A percentile compares a stretch with the other conserved stretches of the same genome.
Evolutionary conservation across 2,113 vertebrate genomes (phyloP).

Genomic region (Ploceus nigricollis): DNA sequence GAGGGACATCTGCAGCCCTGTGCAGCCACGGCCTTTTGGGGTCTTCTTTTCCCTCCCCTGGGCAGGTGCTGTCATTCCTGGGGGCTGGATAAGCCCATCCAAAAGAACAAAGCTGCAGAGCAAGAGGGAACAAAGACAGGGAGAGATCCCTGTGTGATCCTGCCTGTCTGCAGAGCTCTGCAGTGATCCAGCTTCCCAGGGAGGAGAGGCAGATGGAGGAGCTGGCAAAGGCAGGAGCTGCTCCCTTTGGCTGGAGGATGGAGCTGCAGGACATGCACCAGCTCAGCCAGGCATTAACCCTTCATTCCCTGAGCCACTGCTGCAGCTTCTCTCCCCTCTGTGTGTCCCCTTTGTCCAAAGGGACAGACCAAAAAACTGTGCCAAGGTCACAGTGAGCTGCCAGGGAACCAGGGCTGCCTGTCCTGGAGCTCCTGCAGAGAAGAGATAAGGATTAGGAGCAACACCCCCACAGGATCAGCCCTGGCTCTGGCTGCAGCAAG

Average conservation of each 20-base stretch:
- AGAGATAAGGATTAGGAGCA: not conserved
- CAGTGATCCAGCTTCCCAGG: not conserved
- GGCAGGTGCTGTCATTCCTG: not conserved
- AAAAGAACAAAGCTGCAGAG: not conserved
- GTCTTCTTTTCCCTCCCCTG: not conserved
- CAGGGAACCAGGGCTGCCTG: not conserved
- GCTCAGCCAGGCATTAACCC: not conserved
- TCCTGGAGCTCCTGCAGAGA: not conserved
- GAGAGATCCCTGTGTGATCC: not conserved
- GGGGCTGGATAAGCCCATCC: not conserved
- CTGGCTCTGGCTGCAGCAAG: fast-evolving
- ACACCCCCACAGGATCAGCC: not conserved
- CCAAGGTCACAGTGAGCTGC: not conserved
- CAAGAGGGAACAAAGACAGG: not conserved
- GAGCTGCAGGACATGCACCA: not conserved
- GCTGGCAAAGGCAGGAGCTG: not conserved
- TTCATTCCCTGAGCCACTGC: not conserved
- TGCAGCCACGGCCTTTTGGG: not conserved
- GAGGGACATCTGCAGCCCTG: not conserved
- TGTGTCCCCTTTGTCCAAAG: not conserved
- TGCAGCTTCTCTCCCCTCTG: not conserved
- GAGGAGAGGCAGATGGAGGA: not conserved
- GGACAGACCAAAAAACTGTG: not conserved
- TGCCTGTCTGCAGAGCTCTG: not conserved
- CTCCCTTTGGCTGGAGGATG: not conserved